Conservation (phyloP, 2,113 vertebrate genomes). For the Rhinichthys klamathensis region DNA sequence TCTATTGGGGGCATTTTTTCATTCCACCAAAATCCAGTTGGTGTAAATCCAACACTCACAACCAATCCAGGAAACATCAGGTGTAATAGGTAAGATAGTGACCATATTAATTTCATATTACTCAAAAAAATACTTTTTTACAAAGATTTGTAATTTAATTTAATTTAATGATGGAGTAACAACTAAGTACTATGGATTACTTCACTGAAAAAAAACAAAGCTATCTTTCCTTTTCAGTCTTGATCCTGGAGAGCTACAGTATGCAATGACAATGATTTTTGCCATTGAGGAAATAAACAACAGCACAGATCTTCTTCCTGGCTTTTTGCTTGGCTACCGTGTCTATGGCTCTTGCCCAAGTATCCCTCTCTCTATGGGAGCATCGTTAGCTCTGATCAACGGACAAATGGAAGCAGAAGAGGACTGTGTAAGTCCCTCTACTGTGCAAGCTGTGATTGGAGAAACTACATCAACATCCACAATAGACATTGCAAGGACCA, state of each 20-base stretch:
- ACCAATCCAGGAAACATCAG: slow-evolving; percentile 69
- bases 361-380: slow-evolving; percentile 73
- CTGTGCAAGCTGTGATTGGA: slow-evolving; percentile 74
- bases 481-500: slow-evolving; percentile 74
- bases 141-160: too few relatives aligned
- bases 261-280: slow-evolving; percentile 79
- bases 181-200: too few relatives aligned
- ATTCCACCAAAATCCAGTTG: slow-evolving; percentile 74
- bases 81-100: slow-evolving; percentile 73
- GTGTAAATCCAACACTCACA: slow-evolving; percentile 66
- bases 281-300: slow-evolving; percentile 79
- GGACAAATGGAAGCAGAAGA: slow-evolving; percentile 50
- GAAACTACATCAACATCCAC: slow-evolving; percentile 78
- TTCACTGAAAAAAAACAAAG: background rate
- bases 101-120: too few relatives aligned
- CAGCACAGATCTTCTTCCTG: slow-evolving; percentile 72
- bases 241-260: slow-evolving; percentile 74
- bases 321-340: slow-evolving; percentile 73
- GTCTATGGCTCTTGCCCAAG: slow-evolving; percentile 78
- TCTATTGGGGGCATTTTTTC: slow-evolving; percentile 80
- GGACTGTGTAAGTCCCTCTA: slow-evolving; percentile 65
- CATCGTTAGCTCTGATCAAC: slow-evolving; percentile 76
- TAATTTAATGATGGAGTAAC: too few relatives aligned
- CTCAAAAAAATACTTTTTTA: too few relatives aligned
- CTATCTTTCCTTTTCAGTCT: slow-evolving; percentile 60